phyloP scores from a whole-genome alignment of 1,140 invertebrate species.

The Mactra quadrangularis region DNA sequence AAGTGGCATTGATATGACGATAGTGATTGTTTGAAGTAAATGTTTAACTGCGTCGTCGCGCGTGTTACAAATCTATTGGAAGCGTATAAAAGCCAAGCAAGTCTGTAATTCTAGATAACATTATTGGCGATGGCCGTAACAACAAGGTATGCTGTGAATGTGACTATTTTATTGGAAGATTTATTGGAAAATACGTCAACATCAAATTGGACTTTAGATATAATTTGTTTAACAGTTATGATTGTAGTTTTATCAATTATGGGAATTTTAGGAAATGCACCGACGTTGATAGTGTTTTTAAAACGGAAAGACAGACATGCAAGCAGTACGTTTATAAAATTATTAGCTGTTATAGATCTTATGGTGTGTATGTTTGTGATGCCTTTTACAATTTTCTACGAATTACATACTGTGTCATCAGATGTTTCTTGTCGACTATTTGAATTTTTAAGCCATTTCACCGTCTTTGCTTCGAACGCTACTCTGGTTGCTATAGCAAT shows the following conservation, averaged over 20 bases:
- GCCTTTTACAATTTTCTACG: constrained; percentile 75
- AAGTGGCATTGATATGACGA: too few relatives aligned
- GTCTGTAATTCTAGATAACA: too few relatives aligned
- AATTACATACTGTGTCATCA: constrained; percentile 70
- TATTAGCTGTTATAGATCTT: constrained; percentile 73
- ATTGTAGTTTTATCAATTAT: constrained; percentile 66
- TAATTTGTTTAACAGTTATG: constrained; percentile 54
- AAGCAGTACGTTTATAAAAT: constrained; percentile 74
- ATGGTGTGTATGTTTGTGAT: constrained; percentile 71
- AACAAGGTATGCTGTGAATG: too few relatives aligned
- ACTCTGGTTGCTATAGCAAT: constrained; percentile 75
- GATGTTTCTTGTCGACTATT: constrained; percentile 69
- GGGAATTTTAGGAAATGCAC: constrained; percentile 73
- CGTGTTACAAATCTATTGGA: too few relatives aligned
- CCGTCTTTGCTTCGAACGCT: constrained; percentile 68
- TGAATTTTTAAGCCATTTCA: constrained; percentile 73
- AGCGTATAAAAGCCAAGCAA: too few relatives aligned
- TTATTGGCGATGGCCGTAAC: too few relatives aligned
- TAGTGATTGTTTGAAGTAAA: too few relatives aligned
- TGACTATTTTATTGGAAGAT: too few relatives aligned
- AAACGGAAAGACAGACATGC: constrained; percentile 65
- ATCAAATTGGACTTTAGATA: too few relatives aligned
- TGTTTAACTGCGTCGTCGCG: too few relatives aligned
- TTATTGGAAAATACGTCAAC: too few relatives aligned
- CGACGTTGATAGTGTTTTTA: constrained; percentile 74